Base-by-base conservation (phyloP, 2,888 invertebrate genomes). In the Quadroppia sp. region DNA sequence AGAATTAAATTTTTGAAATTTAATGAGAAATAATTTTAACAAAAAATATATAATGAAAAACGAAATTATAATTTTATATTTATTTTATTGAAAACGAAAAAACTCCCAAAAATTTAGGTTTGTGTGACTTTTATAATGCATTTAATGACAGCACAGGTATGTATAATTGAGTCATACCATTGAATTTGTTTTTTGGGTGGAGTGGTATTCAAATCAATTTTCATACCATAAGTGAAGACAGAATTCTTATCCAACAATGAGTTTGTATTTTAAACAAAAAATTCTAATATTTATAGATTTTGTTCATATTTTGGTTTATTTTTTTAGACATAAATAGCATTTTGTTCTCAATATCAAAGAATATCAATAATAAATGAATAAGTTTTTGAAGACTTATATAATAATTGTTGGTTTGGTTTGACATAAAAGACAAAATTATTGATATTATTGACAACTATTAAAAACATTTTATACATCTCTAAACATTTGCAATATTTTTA, bases 341-440 rank as follows among this genome's bases (percentile, higher is more conserved):
- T 56, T 56, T 56, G 56, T 15, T 30, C 56, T 56, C 28, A 56
- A 56, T 56, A 30, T 56, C 56, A 30, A 56, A 56, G 13, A 56
- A 4, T 15, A 45, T 56, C 15, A 15, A 30, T 17, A 59, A 53
- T 53, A 25, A 36, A 13, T 48, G 17, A n/a, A 4, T 15, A 48
- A 48, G 7, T 7, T 17, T 53, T 53, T 53, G 13, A 23, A 53
- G 17, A 53, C 23, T 23, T 53, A 53, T 15, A 23, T 53, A 53
- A 9, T 3, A n/a, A 30, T 59, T 7, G 30, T 28, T 56, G 23
- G 9, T 53, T 53, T 53, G 25, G 15, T 45, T 45, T 9, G 36
- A 64, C 61, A 64, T 30, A 64, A 32, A 36, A 36, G 61, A 64
- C 61, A 61, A 61, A 9, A 50, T 56, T 28, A 17, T 56, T 25